These are phyloP conservation scores for Drosophila nigricruria DNA, from an alignment of 2,888 invertebrate species.

Conservation along the genomic window DNA sequence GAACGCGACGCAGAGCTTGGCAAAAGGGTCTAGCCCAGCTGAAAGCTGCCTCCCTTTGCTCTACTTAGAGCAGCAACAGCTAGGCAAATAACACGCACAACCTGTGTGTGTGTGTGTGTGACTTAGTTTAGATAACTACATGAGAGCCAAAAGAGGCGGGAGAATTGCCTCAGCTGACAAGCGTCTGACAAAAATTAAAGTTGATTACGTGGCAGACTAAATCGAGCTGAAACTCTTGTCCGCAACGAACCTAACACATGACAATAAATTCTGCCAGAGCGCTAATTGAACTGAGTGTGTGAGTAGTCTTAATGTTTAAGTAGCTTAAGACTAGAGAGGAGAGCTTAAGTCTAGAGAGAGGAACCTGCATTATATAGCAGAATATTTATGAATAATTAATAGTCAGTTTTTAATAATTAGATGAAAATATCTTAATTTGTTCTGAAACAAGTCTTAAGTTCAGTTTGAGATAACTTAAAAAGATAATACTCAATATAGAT, in stretches of 20 bases:
- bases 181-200: slow-evolving; percentile 32
- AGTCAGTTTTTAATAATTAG: not conserved
- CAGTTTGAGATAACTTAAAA: no score
- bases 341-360: slow-evolving; percentile 5
- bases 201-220: slow-evolving; percentile 45
- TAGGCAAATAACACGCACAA: slow-evolving; percentile 27
- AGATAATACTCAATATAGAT: no score
- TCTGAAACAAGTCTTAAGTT: not conserved
- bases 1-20: slow-evolving; percentile 44
- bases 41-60: slow-evolving; percentile 9
- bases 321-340: slow-evolving; percentile 2
- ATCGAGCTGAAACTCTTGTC: not conserved
- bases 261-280: slow-evolving; percentile 25
- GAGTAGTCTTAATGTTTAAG: slow-evolving; percentile 31
- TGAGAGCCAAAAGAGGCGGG: not conserved
- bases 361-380: not conserved
- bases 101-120: slow-evolving; percentile 13
- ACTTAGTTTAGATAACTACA: slow-evolving; percentile 43
- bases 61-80: slow-evolving; percentile 21
- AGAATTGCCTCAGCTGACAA: slow-evolving; percentile 8
- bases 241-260: not conserved
- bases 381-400: slow-evolving; percentile 7
- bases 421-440: not conserved
- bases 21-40: not conserved
- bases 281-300: slow-evolving; percentile 54